Conservation (phyloP, 1,140 invertebrate genomes). For the Conopomorpha cramerella region DNA sequence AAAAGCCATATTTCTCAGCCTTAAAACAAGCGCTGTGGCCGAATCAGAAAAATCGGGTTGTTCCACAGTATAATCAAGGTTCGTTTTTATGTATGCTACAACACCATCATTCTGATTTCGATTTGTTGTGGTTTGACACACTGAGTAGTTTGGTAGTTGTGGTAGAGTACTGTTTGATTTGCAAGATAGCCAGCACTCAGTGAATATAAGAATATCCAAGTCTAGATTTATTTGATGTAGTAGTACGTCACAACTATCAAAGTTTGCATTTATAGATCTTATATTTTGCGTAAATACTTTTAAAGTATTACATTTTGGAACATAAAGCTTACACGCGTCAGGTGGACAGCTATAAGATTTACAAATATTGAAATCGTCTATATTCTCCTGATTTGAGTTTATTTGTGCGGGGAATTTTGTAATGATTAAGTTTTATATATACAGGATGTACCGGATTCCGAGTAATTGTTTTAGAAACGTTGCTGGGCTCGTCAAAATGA, state of each 20-base stretch:
- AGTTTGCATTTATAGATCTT: conserved; percentile 1
- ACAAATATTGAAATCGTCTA: neutral
- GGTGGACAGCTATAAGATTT: neutral
- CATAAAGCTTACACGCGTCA: neutral
- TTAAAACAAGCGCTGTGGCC: conserved; percentile 1
- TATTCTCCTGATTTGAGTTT: too few species aligned
- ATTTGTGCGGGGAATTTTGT: too few species aligned
- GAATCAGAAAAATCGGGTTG: conserved; percentile 1
- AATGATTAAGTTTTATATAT: too few species aligned
- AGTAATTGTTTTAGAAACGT: too few species aligned
- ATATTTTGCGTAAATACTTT: conserved; percentile 4
- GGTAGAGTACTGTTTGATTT: conserved; percentile 2
- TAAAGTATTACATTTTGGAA: neutral
- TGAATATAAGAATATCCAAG: conserved; percentile 5
- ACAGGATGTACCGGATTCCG: too few species aligned
- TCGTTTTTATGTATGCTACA: conserved; percentile 3
- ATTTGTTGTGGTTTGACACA: neutral
- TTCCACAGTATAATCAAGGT: neutral
- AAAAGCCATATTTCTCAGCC: conserved; percentile 1
- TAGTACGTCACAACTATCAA: neutral
- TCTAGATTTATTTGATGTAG: neutral
- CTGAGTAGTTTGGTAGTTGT: neutral
- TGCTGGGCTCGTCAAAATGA: too few species aligned
- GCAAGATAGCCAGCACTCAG: conserved; percentile 6
- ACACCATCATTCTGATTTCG: conserved; percentile 8